Evolutionary conservation across 2,888 invertebrate species (phyloP).

Genomic region (Craniophora ligustri): DNA sequence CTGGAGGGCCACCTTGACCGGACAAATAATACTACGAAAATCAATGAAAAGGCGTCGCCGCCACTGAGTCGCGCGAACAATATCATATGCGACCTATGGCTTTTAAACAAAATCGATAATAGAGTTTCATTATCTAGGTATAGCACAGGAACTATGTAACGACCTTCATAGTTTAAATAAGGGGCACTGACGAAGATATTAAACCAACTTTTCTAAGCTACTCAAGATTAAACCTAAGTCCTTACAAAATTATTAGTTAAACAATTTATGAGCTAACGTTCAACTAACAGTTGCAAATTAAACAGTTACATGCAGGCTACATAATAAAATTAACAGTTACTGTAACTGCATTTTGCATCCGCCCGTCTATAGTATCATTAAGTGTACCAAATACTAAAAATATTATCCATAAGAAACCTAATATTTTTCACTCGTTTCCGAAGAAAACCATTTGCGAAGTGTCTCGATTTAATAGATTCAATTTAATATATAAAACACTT

Average conservation of each 20-base stretch:
- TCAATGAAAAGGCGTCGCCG: constrained; percentile 51
- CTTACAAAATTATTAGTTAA: too few relatives aligned
- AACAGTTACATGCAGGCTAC: too few relatives aligned
- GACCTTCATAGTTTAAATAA: background rate
- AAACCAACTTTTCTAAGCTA: too few relatives aligned
- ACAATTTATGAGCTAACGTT: too few relatives aligned
- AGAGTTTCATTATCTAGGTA: constrained; percentile 9
- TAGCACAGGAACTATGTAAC: background rate
- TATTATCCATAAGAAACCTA: too few relatives aligned
- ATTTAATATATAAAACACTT: constrained; percentile 10
- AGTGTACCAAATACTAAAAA: too few relatives aligned
- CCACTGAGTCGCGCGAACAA: constrained; percentile 19
- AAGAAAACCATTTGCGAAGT: background rate
- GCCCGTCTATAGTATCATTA: too few relatives aligned
- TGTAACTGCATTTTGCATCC: too few relatives aligned
- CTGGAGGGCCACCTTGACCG: constrained; percentile 53
- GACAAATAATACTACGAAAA: constrained; percentile 48
- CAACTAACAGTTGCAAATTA: too few relatives aligned
- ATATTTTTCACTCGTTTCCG: background rate
- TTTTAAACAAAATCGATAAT: constrained; percentile 23
- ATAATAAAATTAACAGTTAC: too few relatives aligned
- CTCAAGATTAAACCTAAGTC: too few relatives aligned
- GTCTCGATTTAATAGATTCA: background rate
- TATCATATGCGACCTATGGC: constrained; percentile 27
- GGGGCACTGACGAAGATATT: background rate